Evolutionary conservation across 1,140 invertebrate genomes (phyloP).

Genomic region (Neuroterus valhalla): DNA sequence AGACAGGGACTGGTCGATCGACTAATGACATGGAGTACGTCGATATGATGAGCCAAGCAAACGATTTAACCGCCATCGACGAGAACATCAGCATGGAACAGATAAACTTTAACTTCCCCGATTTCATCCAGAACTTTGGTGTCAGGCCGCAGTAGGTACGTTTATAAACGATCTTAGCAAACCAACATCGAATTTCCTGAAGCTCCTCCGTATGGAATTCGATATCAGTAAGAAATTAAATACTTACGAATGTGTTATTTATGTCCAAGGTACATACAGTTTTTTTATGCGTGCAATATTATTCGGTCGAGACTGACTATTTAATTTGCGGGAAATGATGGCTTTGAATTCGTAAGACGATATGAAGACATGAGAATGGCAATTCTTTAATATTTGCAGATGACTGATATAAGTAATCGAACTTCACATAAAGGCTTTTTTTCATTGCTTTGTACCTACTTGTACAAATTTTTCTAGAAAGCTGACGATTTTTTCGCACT

Average conservation of each 20-base stretch:
- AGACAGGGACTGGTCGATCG: constrained; percentile 65
- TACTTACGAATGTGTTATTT: constrained; percentile 7
- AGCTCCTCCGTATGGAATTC: neutral
- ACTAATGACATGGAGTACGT: constrained; percentile 71
- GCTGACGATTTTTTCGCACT: neutral
- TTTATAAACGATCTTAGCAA: constrained; percentile 18
- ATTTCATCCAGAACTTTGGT: constrained; percentile 69
- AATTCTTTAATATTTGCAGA: too few species aligned
- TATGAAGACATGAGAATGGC: neutral
- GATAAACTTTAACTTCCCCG: constrained; percentile 66
- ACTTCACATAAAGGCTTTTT: neutral
- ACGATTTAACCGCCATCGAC: constrained; percentile 68
- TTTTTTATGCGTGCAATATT: constrained; percentile 24
- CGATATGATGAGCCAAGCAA: constrained; percentile 64
- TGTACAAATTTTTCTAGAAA: constrained; percentile 7
- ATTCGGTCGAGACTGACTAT: constrained; percentile 15
- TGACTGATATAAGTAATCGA: too few species aligned
- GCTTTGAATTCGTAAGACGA: constrained; percentile 1
- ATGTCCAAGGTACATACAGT: neutral
- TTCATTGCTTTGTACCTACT: neutral
- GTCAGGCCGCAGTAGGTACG: constrained; percentile 66
- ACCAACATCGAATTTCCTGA: neutral
- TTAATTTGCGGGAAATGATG: constrained; percentile 11
- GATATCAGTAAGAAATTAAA: neutral
- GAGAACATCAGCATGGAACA: constrained; percentile 72